Percentiles rank a stretch among this genome's conserved stretches.
phyloP scores from a whole-genome alignment of 35 echinoderm and acorn worm genomes.

The Ophiothrix spiculata region DNA sequence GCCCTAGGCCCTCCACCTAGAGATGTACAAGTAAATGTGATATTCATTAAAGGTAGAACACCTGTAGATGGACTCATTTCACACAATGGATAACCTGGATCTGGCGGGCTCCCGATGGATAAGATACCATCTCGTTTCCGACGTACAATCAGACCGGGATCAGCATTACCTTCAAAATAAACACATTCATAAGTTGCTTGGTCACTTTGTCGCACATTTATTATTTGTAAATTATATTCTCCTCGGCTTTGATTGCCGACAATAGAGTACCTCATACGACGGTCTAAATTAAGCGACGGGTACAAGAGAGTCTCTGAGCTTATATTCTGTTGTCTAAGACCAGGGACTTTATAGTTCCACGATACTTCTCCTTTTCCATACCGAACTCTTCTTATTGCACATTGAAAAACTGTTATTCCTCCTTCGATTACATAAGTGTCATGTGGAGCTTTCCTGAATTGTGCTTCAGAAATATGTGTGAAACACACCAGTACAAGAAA shows the following conservation, averaged over 20 bases:
- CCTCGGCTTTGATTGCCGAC: background rate
- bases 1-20: background rate
- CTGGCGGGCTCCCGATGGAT: background rate
- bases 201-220: background rate
- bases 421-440: background rate
- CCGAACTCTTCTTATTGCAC: background rate
- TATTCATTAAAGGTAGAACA: background rate
- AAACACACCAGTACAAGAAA: background rate
- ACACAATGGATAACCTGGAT: background rate
- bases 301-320: background rate
- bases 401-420: background rate
- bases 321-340: background rate
- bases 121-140: background rate
- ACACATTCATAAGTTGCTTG: conserved; percentile 8
- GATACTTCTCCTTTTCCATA: conserved; percentile 8
- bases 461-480: background rate
- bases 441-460: background rate
- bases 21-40: background rate
- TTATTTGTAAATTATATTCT: background rate
- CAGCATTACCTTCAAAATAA: background rate
- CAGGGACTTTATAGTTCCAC: background rate
- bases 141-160: background rate
- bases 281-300: background rate
- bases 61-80: background rate
- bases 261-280: background rate